Conservation (phyloP, 2,797 vertebrate genomes). For the Ctenopoma multispine region DNA sequence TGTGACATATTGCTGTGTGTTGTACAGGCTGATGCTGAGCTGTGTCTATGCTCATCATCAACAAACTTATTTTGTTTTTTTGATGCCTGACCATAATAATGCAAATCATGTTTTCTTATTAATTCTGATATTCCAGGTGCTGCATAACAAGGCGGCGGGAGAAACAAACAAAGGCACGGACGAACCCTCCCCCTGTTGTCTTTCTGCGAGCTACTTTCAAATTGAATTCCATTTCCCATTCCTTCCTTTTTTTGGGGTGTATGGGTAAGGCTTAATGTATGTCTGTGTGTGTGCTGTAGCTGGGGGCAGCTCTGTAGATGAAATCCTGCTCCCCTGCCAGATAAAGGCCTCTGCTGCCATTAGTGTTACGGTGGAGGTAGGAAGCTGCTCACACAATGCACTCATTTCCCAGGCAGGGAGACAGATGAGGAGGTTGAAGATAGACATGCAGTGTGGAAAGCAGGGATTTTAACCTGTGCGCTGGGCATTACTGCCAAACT, state of each 20-base stretch:
- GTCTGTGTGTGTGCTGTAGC: constrained; percentile 45
- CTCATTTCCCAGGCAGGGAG: constrained; percentile 15
- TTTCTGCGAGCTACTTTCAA: constrained; percentile 41
- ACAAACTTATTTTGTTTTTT: constrained; percentile 53
- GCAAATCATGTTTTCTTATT: constrained; percentile 59
- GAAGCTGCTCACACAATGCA: constrained; percentile 41
- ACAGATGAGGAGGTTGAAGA: constrained; percentile 15
- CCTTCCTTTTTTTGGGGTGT: constrained; percentile 32
- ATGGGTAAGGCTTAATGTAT: constrained; percentile 48
- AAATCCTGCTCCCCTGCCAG: constrained; percentile 54
- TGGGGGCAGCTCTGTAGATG: constrained; percentile 57
- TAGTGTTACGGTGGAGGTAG: constrained; percentile 47
- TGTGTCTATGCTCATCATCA: constrained; percentile 57
- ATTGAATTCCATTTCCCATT: constrained; percentile 52
- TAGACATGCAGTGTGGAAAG: constrained; percentile 22
- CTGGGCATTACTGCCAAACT: constrained; percentile 20
- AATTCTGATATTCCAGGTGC: constrained; percentile 54
- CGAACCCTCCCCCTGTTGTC: constrained; percentile 31
- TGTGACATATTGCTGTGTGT: constrained; percentile 68
- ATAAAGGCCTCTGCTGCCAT: constrained; percentile 63
- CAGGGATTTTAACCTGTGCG: constrained; percentile 32
- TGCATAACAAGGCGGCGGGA: constrained; percentile 33
- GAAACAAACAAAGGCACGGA: constrained; percentile 35
- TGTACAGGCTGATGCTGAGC: constrained; percentile 45
- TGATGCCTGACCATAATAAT: constrained; percentile 50